Percentiles rank a stretch among this genome's conserved stretches.
Evolutionary conservation across 2,888 invertebrate genomes (phyloP).

Genomic region (Tetragonula carbonaria): DNA sequence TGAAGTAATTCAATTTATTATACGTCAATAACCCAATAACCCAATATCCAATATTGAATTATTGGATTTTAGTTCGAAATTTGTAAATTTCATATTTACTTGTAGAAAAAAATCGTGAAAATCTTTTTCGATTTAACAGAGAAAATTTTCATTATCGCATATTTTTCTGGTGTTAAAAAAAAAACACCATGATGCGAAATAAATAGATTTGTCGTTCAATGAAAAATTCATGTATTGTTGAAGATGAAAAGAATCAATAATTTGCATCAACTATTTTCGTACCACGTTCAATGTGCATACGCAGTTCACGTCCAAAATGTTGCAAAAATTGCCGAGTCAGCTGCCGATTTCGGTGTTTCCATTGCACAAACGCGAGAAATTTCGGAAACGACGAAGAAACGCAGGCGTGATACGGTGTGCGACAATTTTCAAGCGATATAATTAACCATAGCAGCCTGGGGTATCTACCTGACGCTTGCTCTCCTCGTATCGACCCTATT

Average conservation of each 20-base stretch:
- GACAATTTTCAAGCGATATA: conserved; percentile 26
- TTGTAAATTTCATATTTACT: neutral
- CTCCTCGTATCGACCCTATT: conserved; percentile 5
- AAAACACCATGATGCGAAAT: too few relatives aligned
- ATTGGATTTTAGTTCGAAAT: neutral
- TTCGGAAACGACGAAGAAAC: conserved; percentile 22
- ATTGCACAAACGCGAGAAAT: conserved; percentile 12
- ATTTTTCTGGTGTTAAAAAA: too few relatives aligned
- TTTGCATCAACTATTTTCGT: neutral
- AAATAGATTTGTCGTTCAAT: neutral
- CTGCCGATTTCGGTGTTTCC: conserved; percentile 5
- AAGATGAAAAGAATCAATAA: neutral
- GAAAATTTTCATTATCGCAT: too few relatives aligned
- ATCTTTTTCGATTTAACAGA: too few relatives aligned
- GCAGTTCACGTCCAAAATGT: neutral
- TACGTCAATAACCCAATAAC: too few relatives aligned
- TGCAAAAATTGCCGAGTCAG: neutral
- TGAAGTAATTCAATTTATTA: too few relatives aligned
- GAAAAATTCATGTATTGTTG: neutral
- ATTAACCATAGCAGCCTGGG: conserved; percentile 19
- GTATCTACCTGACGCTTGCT: neutral
- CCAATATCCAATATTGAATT: neutral
- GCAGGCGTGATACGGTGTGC: conserved; percentile 12
- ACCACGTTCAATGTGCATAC: neutral
- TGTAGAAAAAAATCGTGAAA: neutral